Evolutionary conservation across 1,140 invertebrate species (phyloP).

Genomic region (Drosophila santomea): DNA sequence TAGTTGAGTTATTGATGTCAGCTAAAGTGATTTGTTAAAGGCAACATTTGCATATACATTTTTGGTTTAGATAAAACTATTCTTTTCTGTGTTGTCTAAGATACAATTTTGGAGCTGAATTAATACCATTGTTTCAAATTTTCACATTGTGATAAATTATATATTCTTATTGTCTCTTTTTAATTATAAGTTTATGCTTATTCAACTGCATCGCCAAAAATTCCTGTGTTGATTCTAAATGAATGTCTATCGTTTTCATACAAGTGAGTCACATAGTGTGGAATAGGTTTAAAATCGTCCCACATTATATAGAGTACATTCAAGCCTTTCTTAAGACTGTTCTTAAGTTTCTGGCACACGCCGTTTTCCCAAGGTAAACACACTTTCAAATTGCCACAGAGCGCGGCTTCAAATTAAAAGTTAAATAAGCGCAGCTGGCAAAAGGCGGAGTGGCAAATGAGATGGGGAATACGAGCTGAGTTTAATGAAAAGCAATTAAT

Average conservation of each 20-base stretch:
- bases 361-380: constrained; percentile 48
- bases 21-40: neutral
- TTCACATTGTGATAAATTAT: neutral
- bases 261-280: too few species aligned
- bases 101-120: too few species aligned
- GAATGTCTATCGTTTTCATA: too few species aligned
- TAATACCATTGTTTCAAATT: neutral
- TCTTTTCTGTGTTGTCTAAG: too few species aligned
- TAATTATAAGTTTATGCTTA: neutral
- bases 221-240: neutral
- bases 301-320: too few species aligned
- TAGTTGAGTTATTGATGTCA: neutral
- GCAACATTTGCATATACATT: too few species aligned
- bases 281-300: too few species aligned
- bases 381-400: constrained; percentile 34
- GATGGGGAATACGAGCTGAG: constrained; percentile 10
- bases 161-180: neutral
- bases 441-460: constrained; percentile 3
- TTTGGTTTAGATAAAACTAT: too few species aligned
- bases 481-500: constrained; percentile 83
- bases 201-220: neutral
- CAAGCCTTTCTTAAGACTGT: neutral
- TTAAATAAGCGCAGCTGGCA: constrained; percentile 59
- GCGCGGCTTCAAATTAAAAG: constrained; percentile 70
- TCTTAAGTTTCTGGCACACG: constrained; percentile 18